phyloP scores from a whole-genome alignment of 30 jellyfish, hydroid and myxozoan species.

The Aurelia aurita region DNA sequence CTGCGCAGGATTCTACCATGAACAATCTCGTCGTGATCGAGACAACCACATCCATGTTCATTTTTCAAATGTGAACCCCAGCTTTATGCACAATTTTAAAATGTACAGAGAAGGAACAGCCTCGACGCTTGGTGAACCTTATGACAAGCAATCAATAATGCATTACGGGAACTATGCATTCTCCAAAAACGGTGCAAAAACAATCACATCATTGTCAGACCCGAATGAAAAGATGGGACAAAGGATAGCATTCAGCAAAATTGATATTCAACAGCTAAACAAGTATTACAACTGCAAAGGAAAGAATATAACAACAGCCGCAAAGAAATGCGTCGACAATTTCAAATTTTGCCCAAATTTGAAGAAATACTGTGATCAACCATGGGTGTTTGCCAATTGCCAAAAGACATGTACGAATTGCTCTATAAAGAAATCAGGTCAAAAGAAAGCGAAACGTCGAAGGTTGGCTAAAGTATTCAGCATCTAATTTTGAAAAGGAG shows the following conservation, averaged over 20 bases:
- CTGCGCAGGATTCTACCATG: slow-evolving; percentile 68
- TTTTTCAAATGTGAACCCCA: slow-evolving; percentile 21
- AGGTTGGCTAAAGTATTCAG: no score
- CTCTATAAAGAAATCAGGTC: no score
- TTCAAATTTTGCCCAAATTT: no score
- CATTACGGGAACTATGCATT: slow-evolving; percentile 87
- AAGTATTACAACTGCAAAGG: slow-evolving; percentile 9
- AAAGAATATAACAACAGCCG: not conserved
- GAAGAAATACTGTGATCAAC: no score
- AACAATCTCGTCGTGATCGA: slow-evolving; percentile 57
- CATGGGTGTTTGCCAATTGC: no score
- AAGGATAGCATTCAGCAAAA: no score
- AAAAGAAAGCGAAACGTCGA: not conserved
- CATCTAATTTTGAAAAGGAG: no score
- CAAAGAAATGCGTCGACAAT: not conserved
- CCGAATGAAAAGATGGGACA: no score
- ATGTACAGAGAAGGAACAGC: slow-evolving; percentile 88
- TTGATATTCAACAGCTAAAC: slow-evolving; percentile 15
- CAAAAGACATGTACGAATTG: no score
- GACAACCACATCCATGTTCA: slow-evolving; percentile 22
- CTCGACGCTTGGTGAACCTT: slow-evolving; percentile 75
- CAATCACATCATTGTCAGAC: no score
- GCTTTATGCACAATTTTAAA: slow-evolving; percentile 72
- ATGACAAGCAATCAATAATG: slow-evolving; percentile 86
- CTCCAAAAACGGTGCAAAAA: no score